A percentile compares a stretch with the other conserved stretches of the same genome.
These are phyloP conservation scores for Pomatorhinus ruficollis DNA, from an alignment of 2,113 vertebrate species.

Conservation along the genomic window DNA sequence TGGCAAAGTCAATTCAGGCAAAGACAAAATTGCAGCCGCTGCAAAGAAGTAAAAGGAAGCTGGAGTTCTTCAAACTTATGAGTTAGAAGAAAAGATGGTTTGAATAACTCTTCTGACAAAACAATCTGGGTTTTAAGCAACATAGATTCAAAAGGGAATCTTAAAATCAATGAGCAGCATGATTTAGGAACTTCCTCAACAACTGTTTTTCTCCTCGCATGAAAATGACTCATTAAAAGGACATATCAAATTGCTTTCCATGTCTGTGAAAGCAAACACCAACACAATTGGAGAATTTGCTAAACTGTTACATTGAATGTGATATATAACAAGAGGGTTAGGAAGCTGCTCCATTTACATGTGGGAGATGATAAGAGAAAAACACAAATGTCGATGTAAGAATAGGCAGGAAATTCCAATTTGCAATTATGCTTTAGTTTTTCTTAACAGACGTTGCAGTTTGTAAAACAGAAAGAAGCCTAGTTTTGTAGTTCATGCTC, in stretches of 20 bases:
- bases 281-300: conserved; percentile 12
- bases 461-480: conserved; percentile 20
- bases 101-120: background rate
- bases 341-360: background rate
- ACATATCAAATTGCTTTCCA: conserved; percentile 1
- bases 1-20: background rate
- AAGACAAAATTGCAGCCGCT: background rate
- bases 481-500: conserved; percentile 36
- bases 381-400: conserved; percentile 27
- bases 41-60: background rate
- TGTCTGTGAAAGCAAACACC: background rate
- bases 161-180: conserved; percentile 34
- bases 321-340: background rate
- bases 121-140: background rate
- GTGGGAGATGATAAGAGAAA: conserved; percentile 23
- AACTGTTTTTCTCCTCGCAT: background rate
- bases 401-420: conserved; percentile 45
- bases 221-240: conserved; percentile 44
- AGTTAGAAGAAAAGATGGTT: background rate
- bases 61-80: background rate
- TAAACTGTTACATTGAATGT: background rate
- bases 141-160: background rate
- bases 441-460: background rate
- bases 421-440: conserved; percentile 22
- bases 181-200: conserved; percentile 26